Evolutionary conservation across 1,140 invertebrate genomes (phyloP), one percentile per base, ranked within the genome.

Genomic region (Drosophila fuyamai): DNA sequence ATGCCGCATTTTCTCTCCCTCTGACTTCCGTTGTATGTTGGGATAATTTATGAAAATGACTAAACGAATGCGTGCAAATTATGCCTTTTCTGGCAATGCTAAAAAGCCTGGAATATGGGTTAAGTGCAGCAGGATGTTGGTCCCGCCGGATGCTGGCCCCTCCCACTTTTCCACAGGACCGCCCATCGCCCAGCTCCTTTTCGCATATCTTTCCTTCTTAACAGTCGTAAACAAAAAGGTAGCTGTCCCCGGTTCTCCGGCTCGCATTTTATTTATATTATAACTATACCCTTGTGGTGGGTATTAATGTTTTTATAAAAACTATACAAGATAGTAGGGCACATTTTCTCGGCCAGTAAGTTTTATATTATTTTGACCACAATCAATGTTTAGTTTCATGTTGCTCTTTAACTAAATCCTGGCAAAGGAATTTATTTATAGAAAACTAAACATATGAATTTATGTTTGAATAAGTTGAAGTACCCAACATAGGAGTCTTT

Each of bases 11-110:
- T 44, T 27, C 32, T 41, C 10, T n/a, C 18, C 14, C 46, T 44
- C 29, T 9, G 29, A 51, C 48, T 5, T 27, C 29, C 48, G 23
- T 9, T 9, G 65, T 23, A 48, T 78, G 67, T 68, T 32, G 35
- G 76, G 79, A 72, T 88, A 88, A 88, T 88, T 88, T 80, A 86
- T 86, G 83, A 86, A 88, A 86, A 79, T 88, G 81, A 83, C 83
- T 82, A 86, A 86, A 83, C 83, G 83, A 86, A 86, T 86, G 82
- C 83, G 83, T 86, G 83, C 83, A 86, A 88, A 86, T 86, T 67
- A 79, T 82, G 83, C 70, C 55, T 74, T 82, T 73, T 76, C 73
- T 75, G 75, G 73, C 60, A 54, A 44, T 12, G 38, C 43, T 43
- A 32, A 44, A 43, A 14, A 35, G 44, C 44, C 67, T 41, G 43